Conservation (phyloP, 2,888 invertebrate species). For the Noctua fimbriata region DNA sequence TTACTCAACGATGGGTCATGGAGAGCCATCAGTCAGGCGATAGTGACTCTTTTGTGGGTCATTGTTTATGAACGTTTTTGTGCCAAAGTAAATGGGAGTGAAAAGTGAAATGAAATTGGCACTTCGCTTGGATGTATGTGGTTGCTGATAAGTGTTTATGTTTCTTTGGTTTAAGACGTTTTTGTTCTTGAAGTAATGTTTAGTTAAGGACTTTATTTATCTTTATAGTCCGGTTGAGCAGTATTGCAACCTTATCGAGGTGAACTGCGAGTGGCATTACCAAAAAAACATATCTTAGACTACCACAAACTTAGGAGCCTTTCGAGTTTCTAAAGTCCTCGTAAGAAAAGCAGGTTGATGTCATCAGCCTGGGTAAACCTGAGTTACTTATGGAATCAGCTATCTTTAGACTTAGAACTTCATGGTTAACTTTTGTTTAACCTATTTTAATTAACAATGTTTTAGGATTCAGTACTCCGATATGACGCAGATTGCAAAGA, state of each 20-base stretch:
- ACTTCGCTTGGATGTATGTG: constrained; percentile 13
- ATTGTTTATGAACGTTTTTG: constrained; percentile 60
- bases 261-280: no score
- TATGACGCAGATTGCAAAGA: background rate
- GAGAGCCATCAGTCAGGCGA: constrained; percentile 80
- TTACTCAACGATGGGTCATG: constrained; percentile 84
- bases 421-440: no score
- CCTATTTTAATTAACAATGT: background rate
- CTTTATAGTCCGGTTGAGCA: background rate
- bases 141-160: constrained; percentile 8
- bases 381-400: background rate
- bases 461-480: background rate
- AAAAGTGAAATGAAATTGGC: constrained; percentile 58
- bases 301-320: background rate
- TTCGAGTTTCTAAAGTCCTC: background rate
- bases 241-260: no score
- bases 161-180: background rate
- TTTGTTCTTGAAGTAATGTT: background rate
- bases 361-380: background rate
- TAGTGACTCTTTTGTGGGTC: constrained; percentile 67
- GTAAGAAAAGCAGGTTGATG: no score
- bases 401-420: background rate
- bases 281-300: no score
- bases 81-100: constrained; percentile 55
- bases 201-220: background rate